Percentiles rank a stretch among this genome's conserved stretches.
These are phyloP conservation scores for Passer domesticus DNA, from an alignment of 2,113 vertebrate species.

Conservation along the genomic window DNA sequence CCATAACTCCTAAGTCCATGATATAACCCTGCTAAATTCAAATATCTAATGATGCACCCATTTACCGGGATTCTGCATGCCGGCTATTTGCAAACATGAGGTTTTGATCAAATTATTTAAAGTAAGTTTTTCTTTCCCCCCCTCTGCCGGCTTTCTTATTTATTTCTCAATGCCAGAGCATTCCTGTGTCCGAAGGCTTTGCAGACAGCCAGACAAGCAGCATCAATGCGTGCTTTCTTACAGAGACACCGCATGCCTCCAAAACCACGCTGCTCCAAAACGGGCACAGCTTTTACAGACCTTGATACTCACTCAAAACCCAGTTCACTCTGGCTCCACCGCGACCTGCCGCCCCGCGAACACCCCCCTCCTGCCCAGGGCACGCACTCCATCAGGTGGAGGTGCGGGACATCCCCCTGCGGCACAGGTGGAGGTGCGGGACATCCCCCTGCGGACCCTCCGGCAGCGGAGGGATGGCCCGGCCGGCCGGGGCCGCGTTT, in stretches of 20 bases:
- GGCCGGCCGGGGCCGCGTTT: neutral
- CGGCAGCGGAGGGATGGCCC: too few relatives aligned
- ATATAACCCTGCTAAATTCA: neutral
- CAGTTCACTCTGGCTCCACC: neutral
- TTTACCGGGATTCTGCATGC: neutral
- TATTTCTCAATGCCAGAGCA: neutral
- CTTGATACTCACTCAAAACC: neutral
- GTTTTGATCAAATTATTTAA: neutral
- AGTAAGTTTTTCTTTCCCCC: neutral
- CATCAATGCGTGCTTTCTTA: fast-evolving
- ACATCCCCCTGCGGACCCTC: neutral
- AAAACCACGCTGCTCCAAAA: neutral
- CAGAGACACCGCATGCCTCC: neutral
- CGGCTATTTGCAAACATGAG: neutral
- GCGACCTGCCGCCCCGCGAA: neutral
- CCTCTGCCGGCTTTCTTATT: neutral
- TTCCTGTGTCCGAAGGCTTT: fast-evolving
- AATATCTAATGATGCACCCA: neutral
- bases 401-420: neutral
- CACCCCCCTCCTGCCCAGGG: fast-evolving
- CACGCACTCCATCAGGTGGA: fast-evolving
- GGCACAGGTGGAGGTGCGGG: neutral
- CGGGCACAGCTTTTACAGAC: neutral
- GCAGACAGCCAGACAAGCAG: neutral
- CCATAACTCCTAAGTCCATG: too few relatives aligned